Percentiles rank a stretch among this genome's conserved stretches.
These are phyloP conservation scores for Microchrysa polita DNA, from an alignment of 2,888 invertebrate species.

Conservation along the genomic window DNA sequence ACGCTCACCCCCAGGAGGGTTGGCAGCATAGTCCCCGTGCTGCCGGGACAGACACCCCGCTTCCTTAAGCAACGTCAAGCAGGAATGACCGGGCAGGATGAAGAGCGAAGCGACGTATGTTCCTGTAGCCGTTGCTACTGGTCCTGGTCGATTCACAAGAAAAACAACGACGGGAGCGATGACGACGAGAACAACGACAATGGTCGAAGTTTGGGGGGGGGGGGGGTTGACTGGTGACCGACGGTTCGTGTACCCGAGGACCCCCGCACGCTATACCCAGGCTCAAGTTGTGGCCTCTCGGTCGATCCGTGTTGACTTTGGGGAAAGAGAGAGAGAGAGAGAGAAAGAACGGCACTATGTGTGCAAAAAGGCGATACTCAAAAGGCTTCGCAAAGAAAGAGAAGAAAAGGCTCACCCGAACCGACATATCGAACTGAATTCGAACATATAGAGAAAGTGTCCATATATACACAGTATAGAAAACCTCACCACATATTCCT, in stretches of 20 bases:
- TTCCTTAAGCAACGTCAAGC: constrained; percentile 9
- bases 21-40: background rate
- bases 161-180: constrained; percentile 21
- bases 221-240: constrained; percentile 10
- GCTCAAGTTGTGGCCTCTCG: constrained; percentile 11
- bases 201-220: too few relatives aligned
- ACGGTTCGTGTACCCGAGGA: background rate
- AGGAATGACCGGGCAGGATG: background rate
- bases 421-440: constrained; percentile 19
- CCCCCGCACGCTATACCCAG: background rate
- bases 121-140: background rate
- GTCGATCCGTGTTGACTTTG: background rate
- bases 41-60: constrained; percentile 32
- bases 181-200: background rate
- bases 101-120: background rate
- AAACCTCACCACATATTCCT: background rate
- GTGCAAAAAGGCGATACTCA: background rate
- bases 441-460: constrained; percentile 12
- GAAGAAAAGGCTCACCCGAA: constrained; percentile 5
- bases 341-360: too few relatives aligned
- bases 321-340: too few relatives aligned
- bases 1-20: constrained; percentile 23
- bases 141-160: constrained; percentile 23
- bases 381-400: background rate
- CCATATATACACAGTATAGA: background rate